Evolutionary conservation across 1,140 invertebrate genomes (phyloP), one percentile per base, ranked within the genome.

Genomic region (Phthorimaea operculella): DNA sequence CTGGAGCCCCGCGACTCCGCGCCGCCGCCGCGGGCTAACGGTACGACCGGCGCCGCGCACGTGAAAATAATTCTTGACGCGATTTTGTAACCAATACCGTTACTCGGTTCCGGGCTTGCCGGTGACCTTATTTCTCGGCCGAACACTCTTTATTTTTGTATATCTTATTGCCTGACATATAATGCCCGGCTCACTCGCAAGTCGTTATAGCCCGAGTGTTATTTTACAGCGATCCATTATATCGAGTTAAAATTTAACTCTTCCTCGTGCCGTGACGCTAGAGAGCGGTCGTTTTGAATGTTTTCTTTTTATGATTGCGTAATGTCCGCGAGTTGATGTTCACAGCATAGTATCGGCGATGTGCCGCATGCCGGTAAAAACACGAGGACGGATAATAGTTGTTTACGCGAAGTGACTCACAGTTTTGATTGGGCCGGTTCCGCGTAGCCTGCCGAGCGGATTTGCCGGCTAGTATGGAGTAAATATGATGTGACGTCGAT

Each of bases 41-140:
- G 81, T 77, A 67, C 61, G 60, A 59, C 55, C 66, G 70, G 59
- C 69, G 71, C 74, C 70, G 68, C 72, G 79, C 78, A 83, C 78
- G 79, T 82, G 78, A 83, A 85, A 78, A 85, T 85, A 83, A 82
- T 83, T 83, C 82, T 85, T 82, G 79, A 76, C 79, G 82, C 74
- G 76, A 82, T 83, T 85, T 85, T 80, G 79, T 85, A 83, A 85
- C 74, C 62, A 71, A 81, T 73, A 82, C 82, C 79, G 82, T 78
- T 85, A 83, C 65, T 70, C 72, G 72, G 78, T 85, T 83, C 82
- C 79, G 82, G 82, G 73, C 76, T 60, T 71, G 74, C 63, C 70
- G 70, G 72, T 76, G 78, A 78, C 82, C 82, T 80, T 85, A 85
- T 83, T 85, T 76, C 72, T 75, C 58, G 59, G 58, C 59, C 68